These are phyloP conservation scores for Pardalotus punctatus DNA, from an alignment of 2,113 vertebrate genomes.

Conservation along the genomic window DNA sequence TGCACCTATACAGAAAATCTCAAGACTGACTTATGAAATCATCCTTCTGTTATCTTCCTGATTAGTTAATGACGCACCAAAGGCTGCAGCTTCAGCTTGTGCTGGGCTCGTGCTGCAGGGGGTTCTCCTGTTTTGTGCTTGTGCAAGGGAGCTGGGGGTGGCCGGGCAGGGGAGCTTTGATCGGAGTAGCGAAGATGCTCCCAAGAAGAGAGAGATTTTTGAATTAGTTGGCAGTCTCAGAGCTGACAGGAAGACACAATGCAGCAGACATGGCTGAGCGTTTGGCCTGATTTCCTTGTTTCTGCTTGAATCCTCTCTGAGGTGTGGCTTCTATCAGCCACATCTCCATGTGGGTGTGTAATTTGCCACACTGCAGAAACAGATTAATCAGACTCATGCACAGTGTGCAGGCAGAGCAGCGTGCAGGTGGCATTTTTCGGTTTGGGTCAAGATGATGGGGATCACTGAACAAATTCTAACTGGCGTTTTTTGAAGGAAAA, in stretches of 20 bases:
- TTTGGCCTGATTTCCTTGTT: constrained; percentile 8
- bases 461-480: not conserved
- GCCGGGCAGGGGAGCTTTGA: not conserved
- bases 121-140: not conserved
- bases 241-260: not conserved
- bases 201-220: not conserved
- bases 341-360: not conserved
- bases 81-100: not conserved
- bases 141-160: not conserved
- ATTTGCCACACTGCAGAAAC: not conserved
- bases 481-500: not conserved
- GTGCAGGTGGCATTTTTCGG: not conserved
- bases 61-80: not conserved
- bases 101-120: not conserved
- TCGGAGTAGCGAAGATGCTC: not conserved
- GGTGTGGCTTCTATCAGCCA: not conserved
- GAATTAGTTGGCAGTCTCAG: not conserved
- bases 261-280: not conserved
- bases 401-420: not conserved
- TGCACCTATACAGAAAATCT: not conserved
- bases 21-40: not conserved
- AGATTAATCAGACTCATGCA: not conserved
- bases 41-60: not conserved
- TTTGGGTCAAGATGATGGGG: not conserved
- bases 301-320: constrained; percentile 1